Evolutionary conservation across 2,797 vertebrate species (phyloP).

Genomic region (Dipus sagitta): DNA sequence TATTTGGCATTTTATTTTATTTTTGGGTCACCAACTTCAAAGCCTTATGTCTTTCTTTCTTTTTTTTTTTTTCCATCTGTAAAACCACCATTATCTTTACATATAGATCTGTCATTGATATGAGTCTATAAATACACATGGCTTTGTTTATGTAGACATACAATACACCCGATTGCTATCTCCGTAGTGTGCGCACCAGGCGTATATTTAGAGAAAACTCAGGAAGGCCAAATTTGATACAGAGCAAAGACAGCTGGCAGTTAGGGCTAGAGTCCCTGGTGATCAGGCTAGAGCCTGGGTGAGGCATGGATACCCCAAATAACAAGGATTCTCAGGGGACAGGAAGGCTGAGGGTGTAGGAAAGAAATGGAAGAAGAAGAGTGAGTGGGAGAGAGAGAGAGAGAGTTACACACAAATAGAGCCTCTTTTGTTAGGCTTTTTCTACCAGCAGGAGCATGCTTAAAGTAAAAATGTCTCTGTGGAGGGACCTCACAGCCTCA

Average conservation of each 20-base stretch:
- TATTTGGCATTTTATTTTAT: conserved; percentile 80
- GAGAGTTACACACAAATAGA: background rate
- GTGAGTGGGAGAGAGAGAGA: background rate
- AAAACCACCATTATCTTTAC: conserved; percentile 77
- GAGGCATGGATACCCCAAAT: conserved; percentile 42
- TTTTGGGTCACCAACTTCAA: conserved; percentile 79
- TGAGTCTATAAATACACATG: conserved; percentile 56
- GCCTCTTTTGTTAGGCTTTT: conserved; percentile 64
- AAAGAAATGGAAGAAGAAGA: background rate
- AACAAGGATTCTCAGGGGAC: background rate
- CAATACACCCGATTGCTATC: conserved; percentile 33
- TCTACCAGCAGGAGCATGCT: conserved; percentile 58
- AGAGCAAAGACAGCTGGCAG: conserved; percentile 22
- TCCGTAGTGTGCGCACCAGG: conserved; percentile 52
- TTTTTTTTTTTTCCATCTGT: conserved; percentile 49
- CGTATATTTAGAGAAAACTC: conserved; percentile 71
- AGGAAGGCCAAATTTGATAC: conserved; percentile 69
- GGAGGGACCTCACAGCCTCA: conserved; percentile 39
- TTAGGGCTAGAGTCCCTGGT: conserved; percentile 57
- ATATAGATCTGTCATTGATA: conserved; percentile 80
- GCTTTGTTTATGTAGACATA: conserved; percentile 70
- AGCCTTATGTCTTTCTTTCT: conserved; percentile 52
- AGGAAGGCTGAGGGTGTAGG: background rate
- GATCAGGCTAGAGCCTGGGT: conserved; percentile 63
- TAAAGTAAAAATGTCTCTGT: conserved; percentile 28